phyloP scores from a whole-genome alignment of 2,888 invertebrate species.

The Silvanus unidentatus region DNA sequence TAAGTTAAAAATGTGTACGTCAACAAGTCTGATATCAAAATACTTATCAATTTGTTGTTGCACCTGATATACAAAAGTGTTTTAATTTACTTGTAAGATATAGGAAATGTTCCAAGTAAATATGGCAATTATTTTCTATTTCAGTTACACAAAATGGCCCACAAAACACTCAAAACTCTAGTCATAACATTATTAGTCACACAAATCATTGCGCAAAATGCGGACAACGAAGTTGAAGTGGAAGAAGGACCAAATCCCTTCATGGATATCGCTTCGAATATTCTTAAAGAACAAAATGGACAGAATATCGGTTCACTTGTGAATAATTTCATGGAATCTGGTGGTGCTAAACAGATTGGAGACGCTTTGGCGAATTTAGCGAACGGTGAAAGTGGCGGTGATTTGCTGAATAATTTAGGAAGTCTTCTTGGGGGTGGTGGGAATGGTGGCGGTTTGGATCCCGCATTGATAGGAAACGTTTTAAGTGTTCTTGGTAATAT shows the following conservation, averaged over 20 bases:
- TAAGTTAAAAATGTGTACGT: no score
- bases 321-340: conserved; percentile 63
- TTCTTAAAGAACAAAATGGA: conserved; percentile 51
- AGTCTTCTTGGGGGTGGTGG: conserved; percentile 14
- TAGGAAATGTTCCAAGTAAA: no score
- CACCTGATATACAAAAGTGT: no score
- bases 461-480: conserved; percentile 53
- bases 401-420: conserved; percentile 25
- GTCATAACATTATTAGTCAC: no score
- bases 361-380: conserved; percentile 24
- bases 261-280: conserved; percentile 61
- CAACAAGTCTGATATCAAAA: no score
- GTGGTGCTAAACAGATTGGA: conserved; percentile 52
- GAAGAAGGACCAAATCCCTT: conserved; percentile 51
- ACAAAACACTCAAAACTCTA: no score
- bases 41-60: no score
- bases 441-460: conserved; percentile 50
- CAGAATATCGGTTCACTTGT: conserved; percentile 58
- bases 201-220: no score
- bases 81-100: no score
- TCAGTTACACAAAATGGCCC: no score
- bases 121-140: no score
- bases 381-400: conserved; percentile 20
- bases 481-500: conserved; percentile 51
- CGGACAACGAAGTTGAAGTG: conserved; percentile 23